Conservation (phyloP, 1,140 invertebrate genomes). For the Marisa cornuarietis region DNA sequence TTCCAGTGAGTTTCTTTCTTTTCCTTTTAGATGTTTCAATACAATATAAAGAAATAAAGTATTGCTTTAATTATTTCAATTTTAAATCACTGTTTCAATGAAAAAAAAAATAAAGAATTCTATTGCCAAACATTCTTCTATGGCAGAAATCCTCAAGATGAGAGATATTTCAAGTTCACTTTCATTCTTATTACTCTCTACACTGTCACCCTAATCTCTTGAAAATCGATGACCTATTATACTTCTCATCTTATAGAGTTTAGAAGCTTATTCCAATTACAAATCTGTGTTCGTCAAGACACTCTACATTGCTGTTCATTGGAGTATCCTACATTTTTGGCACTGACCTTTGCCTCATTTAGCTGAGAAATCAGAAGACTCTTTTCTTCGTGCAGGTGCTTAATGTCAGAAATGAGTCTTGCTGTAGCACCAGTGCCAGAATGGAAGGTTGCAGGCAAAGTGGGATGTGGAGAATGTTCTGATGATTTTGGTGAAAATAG, state of each 20-base stretch:
- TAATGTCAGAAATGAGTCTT: conserved; percentile 39
- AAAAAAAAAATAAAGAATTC: no score
- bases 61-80: background rate
- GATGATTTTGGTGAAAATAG: background rate
- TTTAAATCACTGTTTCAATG: no score
- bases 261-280: no score
- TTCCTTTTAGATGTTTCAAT: background rate
- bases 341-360: conserved; percentile 5
- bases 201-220: no score
- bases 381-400: conserved; percentile 50
- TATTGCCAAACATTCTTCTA: no score
- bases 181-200: no score
- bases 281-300: background rate
- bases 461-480: background rate
- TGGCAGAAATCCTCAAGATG: no score
- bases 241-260: no score
- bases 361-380: conserved; percentile 43
- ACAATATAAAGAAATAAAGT: background rate
- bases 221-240: no score
- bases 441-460: background rate
- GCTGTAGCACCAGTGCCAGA: background rate
- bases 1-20: background rate
- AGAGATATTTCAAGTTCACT: no score
- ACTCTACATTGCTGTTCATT: background rate
- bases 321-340: background rate